Base-by-base conservation (phyloP, 2,888 invertebrate genomes). In the Chloroclysta siterata region DNA sequence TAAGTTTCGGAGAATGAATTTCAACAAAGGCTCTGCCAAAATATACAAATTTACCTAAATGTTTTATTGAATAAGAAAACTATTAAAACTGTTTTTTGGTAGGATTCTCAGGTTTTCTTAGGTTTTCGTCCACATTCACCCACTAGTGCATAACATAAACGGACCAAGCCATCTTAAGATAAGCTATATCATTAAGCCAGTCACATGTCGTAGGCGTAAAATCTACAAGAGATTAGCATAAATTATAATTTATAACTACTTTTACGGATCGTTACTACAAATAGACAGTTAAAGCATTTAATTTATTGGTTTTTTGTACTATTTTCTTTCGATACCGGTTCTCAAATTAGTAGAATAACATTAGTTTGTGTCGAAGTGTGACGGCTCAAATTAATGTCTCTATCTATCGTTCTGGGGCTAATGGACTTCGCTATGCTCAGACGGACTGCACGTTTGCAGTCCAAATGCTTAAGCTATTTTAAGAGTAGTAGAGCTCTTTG, bases 221-320 rank as follows among this genome's bases (percentile, higher is more conserved):
- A 74, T 78, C 74, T 72, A 76, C 73, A 72, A 70, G 65, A 67
- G 75, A 87, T 88, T 86, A 85, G 80, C 87, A 89, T 88, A 83
- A 78, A 85, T 81, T 82, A 77, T 79, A 82, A 88, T 85, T 84
- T 79, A 84, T 75, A 77, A 81, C 77, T 77, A 75, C 79, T 82
- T 81, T 80, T 75, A 74, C 79, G 76, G 76, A 79, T 84, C 83
- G 80, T 85, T 85, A 79, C 78, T 80, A 73, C 73, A 79, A 79
- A 80, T 77, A 82, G 78, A 81, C 75, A 77, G 75, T 79, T 81
- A 81, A 78, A 70, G 70, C 56, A 72, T 77, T 73, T 74, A 78
- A 78, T 80, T 78, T 79, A 78, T 74, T 63, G 69, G 71, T 67
- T 65, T 72, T 73, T 77, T 74, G 61, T 71, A 70, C 65, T 72